Percentiles rank a stretch among this genome's conserved stretches.
Conservation (phyloP, 2,797 vertebrate genomes). For the Characodon lateralis region DNA sequence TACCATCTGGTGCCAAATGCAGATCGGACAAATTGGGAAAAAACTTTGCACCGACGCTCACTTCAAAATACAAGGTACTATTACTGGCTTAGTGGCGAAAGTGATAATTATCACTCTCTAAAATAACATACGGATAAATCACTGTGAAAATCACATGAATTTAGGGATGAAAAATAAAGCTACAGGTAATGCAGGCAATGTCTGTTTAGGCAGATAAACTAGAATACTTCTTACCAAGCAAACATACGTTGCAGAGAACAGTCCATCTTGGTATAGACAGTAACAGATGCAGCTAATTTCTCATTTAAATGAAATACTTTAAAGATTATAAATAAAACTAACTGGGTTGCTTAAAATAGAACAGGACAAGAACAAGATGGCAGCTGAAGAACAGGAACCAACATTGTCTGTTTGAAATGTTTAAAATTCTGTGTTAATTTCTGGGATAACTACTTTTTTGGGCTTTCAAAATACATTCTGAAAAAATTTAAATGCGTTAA, state of each 20-base stretch:
- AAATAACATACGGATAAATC: constrained; percentile 5
- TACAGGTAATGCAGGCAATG: no score
- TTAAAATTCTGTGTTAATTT: neutral
- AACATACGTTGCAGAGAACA: neutral
- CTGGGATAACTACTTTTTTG: neutral
- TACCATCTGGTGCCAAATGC: constrained; percentile 40
- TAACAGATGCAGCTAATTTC: neutral
- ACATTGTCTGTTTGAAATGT: neutral
- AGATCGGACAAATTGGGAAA: constrained; percentile 25
- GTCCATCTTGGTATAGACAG: no score
- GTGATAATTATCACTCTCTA: constrained; percentile 7
- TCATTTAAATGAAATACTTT: neutral
- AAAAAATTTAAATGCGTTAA: neutral
- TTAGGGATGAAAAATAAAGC: neutral
- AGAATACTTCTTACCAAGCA: no score
- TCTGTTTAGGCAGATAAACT: no score
- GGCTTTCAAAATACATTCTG: neutral
- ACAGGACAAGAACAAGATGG: neutral
- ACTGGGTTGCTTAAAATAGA: no score
- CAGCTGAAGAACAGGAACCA: neutral
- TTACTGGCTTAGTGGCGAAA: constrained; percentile 14
- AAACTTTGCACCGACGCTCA: constrained; percentile 22
- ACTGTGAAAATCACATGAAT: neutral
- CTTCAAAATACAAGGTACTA: constrained; percentile 10
- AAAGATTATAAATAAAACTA: neutral